Conservation (phyloP, 2,797 vertebrate species). For the Apogon hyalosoma region DNA sequence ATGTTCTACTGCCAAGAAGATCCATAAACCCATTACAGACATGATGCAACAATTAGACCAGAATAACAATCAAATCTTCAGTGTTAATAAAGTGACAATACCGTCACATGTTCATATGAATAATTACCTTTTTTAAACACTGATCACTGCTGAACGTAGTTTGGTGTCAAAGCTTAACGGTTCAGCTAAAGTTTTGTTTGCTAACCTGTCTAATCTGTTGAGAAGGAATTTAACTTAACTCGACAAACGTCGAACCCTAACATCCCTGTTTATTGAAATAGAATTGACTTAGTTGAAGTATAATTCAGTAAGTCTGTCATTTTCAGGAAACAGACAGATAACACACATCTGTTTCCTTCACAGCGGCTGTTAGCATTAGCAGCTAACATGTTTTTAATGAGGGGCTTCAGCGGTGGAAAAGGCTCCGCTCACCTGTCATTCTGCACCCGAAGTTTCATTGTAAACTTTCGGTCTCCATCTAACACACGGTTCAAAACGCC, state of each 20-base stretch:
- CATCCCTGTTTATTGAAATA: neutral
- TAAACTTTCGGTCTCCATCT: slow-evolving; percentile 75
- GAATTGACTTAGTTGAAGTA: neutral
- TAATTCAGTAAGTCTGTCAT: no score
- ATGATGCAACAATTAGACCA: no score
- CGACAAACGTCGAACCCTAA: no score
- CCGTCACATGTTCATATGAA: no score
- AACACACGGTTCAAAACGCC: slow-evolving; percentile 29
- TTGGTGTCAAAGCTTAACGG: neutral
- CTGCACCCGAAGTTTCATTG: slow-evolving; percentile 86
- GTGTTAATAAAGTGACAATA: no score
- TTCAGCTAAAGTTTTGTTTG: neutral
- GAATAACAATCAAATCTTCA: no score
- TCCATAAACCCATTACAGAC: no score
- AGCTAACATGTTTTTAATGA: slow-evolving; percentile 46
- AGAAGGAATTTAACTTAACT: neutral
- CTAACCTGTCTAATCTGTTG: neutral
- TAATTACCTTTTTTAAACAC: no score
- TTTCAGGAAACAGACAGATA: neutral
- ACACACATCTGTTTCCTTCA: neutral
- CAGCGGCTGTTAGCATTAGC: slow-evolving; percentile 49
- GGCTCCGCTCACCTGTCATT: slow-evolving; percentile 82
- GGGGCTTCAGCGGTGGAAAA: neutral
- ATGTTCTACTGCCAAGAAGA: neutral
- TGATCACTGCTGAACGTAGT: neutral